Evolutionary conservation across 2,888 invertebrate species (phyloP).

Genomic region (Orthosia gothica): DNA sequence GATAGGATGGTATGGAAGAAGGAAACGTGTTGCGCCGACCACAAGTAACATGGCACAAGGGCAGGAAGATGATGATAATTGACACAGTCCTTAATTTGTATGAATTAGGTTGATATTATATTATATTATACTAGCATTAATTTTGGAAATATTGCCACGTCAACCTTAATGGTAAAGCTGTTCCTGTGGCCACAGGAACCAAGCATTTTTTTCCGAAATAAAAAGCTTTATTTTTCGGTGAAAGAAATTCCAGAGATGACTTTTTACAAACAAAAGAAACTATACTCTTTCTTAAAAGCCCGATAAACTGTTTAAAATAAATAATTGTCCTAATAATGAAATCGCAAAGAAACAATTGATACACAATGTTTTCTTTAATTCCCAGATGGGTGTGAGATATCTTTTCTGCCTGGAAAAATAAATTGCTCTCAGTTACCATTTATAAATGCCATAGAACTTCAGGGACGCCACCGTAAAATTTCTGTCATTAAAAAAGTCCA

Average conservation of each 20-base stretch:
- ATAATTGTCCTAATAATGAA: too few species aligned
- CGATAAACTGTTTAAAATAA: neutral
- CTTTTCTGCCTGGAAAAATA: slow-evolving; percentile 25
- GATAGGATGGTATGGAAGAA: too few species aligned
- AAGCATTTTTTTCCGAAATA: too few species aligned
- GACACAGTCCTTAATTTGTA: neutral
- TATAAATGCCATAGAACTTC: slow-evolving; percentile 31
- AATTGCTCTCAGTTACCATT: slow-evolving; percentile 21
- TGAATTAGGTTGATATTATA: neutral
- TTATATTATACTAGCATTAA: neutral
- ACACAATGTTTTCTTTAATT: slow-evolving; percentile 47
- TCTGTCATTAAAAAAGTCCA: slow-evolving; percentile 22
- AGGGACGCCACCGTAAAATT: slow-evolving; percentile 11
- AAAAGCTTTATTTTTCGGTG: too few species aligned
- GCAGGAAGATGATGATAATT: too few species aligned
- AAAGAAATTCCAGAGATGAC: neutral
- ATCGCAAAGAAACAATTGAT: slow-evolving; percentile 17
- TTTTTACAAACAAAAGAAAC: neutral
- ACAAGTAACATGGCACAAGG: too few species aligned
- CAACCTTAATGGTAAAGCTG: too few species aligned
- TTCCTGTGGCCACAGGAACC: too few species aligned
- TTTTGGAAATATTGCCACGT: too few species aligned
- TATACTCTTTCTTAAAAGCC: neutral
- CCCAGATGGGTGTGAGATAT: slow-evolving; percentile 38
- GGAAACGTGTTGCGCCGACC: too few species aligned